Evolutionary conservation across 2,797 vertebrate species (phyloP).

Genomic region (Centropyge bicolor): DNA sequence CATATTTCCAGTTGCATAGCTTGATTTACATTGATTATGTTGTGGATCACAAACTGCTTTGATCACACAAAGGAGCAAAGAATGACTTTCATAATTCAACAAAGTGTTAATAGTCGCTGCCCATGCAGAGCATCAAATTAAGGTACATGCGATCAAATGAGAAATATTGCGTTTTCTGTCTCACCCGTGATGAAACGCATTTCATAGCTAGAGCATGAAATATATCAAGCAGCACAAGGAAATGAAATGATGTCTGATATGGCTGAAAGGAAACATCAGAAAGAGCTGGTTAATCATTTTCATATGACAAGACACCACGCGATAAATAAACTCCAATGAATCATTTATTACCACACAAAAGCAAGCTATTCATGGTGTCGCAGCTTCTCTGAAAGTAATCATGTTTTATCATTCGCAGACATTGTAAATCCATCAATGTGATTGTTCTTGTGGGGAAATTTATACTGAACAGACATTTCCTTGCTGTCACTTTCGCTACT

Average conservation of each 20-base stretch:
- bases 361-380: constrained; percentile 54
- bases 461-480: constrained; percentile 64
- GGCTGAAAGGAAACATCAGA: constrained; percentile 72
- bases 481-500: constrained; percentile 55
- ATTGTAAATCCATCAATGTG: constrained; percentile 71
- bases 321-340: constrained; percentile 77
- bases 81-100: constrained; percentile 24
- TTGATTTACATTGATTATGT: constrained; percentile 25
- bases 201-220: constrained; percentile 56
- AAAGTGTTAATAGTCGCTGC: constrained; percentile 21
- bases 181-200: constrained; percentile 61
- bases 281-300: constrained; percentile 77
- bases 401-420: constrained; percentile 71
- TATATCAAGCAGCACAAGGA: constrained; percentile 64
- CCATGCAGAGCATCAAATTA: constrained; percentile 49
- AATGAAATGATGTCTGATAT: constrained; percentile 77
- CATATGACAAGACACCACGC: constrained; percentile 72
- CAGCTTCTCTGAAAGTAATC: constrained; percentile 70
- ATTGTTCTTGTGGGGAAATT: constrained; percentile 69
- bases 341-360: constrained; percentile 76
- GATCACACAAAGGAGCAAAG: constrained; percentile 21
- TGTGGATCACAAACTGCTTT: constrained; percentile 27
- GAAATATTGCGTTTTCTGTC: constrained; percentile 55
- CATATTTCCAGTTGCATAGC: not conserved
- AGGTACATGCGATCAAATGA: constrained; percentile 43